These are phyloP conservation scores for Archivesica marissinica DNA, from an alignment of 1,140 invertebrate genomes.

Conservation along the genomic window DNA sequence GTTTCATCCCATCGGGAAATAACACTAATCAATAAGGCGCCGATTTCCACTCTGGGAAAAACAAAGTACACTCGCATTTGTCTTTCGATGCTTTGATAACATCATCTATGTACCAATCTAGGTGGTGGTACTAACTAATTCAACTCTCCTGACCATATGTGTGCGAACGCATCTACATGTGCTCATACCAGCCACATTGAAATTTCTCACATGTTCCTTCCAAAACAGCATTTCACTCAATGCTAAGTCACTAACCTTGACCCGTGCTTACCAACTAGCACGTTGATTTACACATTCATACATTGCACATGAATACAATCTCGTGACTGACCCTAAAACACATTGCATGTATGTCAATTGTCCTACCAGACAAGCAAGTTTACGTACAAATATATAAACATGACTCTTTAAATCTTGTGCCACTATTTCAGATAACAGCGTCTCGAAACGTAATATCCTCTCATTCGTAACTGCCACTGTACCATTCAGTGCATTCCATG, in stretches of 20 bases:
- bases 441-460: not conserved
- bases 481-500: not conserved
- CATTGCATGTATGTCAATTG: slow-evolving; percentile 5
- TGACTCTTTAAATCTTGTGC: not conserved
- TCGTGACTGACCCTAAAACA: not conserved
- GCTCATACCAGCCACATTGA: not conserved
- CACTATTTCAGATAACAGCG: not conserved
- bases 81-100: not conserved
- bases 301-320: not conserved
- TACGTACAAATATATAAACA: not conserved
- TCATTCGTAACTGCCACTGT: not conserved
- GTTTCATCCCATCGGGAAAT: not conserved
- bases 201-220: not conserved
- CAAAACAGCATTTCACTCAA: slow-evolving; percentile 15
- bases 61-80: not conserved
- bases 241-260: not conserved
- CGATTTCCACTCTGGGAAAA: slow-evolving; percentile 32
- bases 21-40: slow-evolving; percentile 28
- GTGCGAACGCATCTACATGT: slow-evolving; percentile 1
- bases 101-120: not conserved
- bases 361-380: slow-evolving; percentile 2
- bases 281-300: not conserved
- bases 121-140: slow-evolving; percentile 46
- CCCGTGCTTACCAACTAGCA: not conserved
- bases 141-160: not conserved